Conservation (phyloP, 2,113 vertebrate species). For the Rhegmatorhina hoffmannsi region DNA sequence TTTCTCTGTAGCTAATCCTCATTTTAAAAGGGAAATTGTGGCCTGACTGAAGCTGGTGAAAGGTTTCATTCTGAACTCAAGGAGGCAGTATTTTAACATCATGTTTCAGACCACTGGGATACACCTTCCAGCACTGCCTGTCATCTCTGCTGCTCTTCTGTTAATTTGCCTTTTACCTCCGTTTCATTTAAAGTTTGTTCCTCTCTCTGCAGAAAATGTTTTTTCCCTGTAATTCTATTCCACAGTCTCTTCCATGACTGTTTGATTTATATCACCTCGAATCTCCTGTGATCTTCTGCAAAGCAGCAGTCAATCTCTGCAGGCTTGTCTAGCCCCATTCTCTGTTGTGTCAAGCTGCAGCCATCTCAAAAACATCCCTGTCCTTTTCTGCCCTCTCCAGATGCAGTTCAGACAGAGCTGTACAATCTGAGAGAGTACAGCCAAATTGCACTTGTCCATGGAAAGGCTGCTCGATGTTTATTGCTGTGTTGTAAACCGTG, state of each 20-base stretch:
- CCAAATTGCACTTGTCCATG: not conserved
- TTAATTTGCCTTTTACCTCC: not conserved
- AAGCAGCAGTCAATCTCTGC: not conserved
- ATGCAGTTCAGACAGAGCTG: not conserved
- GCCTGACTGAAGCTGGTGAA: not conserved
- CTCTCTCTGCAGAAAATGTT: not conserved
- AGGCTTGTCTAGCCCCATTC: not conserved
- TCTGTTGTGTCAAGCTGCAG: not conserved
- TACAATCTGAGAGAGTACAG: not conserved
- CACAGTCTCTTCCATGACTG: not conserved
- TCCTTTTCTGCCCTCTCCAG: not conserved
- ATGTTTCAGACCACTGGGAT: not conserved
- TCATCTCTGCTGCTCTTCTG: not conserved
- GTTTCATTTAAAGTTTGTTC: not conserved
- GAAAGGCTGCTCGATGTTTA: not conserved
- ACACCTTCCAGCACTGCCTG: not conserved
- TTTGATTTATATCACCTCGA: rapidly evolving
- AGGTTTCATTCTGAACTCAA: not conserved
- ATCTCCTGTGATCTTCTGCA: not conserved
- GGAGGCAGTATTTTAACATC: not conserved
- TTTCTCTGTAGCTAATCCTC: not conserved
- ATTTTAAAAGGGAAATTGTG: not conserved
- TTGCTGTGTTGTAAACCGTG: not conserved
- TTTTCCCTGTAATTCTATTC: not conserved
- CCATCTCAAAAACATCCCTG: not conserved